These are phyloP conservation scores for Mus pahari DNA, from an alignment of 2,113 vertebrate species.

Conservation along the genomic window DNA sequence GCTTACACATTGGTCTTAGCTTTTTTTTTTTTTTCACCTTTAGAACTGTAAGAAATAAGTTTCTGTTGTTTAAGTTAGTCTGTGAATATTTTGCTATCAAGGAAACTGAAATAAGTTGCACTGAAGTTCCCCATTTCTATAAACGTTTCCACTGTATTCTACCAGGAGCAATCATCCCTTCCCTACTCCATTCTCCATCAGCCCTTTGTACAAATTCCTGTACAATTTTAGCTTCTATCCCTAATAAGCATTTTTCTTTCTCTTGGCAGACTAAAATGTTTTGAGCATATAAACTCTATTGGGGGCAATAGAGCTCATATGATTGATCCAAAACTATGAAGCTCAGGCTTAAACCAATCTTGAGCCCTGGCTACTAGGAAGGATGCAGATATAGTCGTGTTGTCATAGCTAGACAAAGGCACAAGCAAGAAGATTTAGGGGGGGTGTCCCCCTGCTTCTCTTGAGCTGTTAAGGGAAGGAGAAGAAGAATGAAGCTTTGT, in stretches of 20 bases:
- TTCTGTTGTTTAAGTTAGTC: not conserved
- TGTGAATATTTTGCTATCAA: not conserved
- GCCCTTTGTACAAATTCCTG: not conserved
- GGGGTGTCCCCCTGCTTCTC: not conserved
- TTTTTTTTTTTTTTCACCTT: not conserved
- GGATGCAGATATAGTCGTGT: not conserved
- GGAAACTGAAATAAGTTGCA: not conserved
- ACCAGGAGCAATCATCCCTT: not conserved
- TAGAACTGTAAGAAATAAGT: not conserved
- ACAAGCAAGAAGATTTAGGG: not conserved
- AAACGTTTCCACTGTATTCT: not conserved
- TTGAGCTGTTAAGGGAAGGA: not conserved
- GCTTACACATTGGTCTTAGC: not conserved
- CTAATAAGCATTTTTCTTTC: not conserved
- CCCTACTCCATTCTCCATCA: not conserved
- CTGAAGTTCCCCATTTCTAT: not conserved
- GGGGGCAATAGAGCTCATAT: not conserved
- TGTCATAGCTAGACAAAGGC: conserved; percentile 11
- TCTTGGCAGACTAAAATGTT: not conserved
- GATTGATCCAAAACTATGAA: not conserved
- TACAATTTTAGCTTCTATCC: not conserved
- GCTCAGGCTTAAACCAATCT: not conserved
- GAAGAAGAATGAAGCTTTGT: not conserved
- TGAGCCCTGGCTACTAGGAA: not conserved
- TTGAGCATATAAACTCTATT: not conserved